Base-by-base conservation (phyloP, 2,888 invertebrate species). In the Eurytoma adleriae region DNA sequence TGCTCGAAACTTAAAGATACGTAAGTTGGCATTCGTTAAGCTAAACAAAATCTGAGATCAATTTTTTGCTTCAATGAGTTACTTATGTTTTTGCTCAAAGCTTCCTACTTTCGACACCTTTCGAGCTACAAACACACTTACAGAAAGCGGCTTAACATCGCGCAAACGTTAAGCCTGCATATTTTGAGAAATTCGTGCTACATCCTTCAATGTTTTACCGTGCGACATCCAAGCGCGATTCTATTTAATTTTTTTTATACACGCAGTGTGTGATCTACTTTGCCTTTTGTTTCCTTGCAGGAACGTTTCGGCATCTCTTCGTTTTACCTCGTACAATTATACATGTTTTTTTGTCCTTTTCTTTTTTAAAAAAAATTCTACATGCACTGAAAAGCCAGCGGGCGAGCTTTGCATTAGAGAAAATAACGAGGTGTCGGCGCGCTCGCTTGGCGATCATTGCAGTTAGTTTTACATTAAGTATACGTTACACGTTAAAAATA, bases 401-500 rank as follows among this genome's bases (percentile, higher is more conserved):
- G 68, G 24, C 71, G 56, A 75, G 27, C 54, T 73, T 79, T 79
- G 66, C 62, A 67, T 74, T 79, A 79, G 70, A 79, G 79, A 77
- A 79, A 82, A 79, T 77, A 79, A 79, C 56, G 66, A 73, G 79
- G 70, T 74, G 62, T 79, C 68, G 30, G 40, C 70, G 57, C 70
- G 66, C 54, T 77, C 74, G 64, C 64, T 79, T 67, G 59, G 66
- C 78, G 62, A 75, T 70, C 66, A 70, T 82, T 66, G 72, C 27
- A 77, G 10, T 57, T 77, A 76, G 72, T 73, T 79, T 82, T 82
- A 79, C 76, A 77, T 76, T 82, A 79, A 75, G 57, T 81, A 40
- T 40, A 81, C 79, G 66, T 76, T 79, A 76, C 72, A 82, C 67
- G 78, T 78, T 78, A 82, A 82, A 82, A 82, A 82, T 82, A 82